Percentiles rank a stretch among this genome's conserved stretches.
Evolutionary conservation across 2,888 invertebrate species (phyloP).

Genomic region (Kryphioiulus occultus): DNA sequence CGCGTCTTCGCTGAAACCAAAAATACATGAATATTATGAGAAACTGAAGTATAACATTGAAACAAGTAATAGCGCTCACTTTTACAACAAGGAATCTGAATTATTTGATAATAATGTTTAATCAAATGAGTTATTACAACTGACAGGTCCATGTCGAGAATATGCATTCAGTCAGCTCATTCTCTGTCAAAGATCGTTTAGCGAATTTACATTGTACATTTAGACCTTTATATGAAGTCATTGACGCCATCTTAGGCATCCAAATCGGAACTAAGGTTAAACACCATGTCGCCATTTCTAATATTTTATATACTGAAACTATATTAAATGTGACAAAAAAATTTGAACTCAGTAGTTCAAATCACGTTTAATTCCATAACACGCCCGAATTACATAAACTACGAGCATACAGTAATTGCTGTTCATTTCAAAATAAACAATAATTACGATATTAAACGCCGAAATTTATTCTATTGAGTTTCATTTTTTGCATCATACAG

Average conservation of each 20-base stretch:
- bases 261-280: background rate
- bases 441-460: too few relatives aligned
- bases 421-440: too few relatives aligned
- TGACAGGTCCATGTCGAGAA: background rate
- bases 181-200: background rate
- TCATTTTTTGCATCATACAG: background rate
- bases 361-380: background rate
- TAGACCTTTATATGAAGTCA: background rate
- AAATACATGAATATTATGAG: too few relatives aligned
- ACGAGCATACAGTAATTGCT: too few relatives aligned
- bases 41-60: too few relatives aligned
- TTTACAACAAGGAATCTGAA: too few relatives aligned
- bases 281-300: background rate
- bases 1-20: too few relatives aligned
- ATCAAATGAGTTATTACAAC: background rate
- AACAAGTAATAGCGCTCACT: too few relatives aligned
- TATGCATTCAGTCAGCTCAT: background rate
- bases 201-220: too few relatives aligned
- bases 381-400: too few relatives aligned
- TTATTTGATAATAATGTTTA: background rate
- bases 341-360: background rate
- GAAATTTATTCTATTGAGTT: too few relatives aligned
- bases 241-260: background rate
- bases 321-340: background rate
- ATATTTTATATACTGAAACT: background rate